Evolutionary conservation across 2,797 vertebrate genomes (phyloP).

Genomic region (Phataginus tetradactyla): DNA sequence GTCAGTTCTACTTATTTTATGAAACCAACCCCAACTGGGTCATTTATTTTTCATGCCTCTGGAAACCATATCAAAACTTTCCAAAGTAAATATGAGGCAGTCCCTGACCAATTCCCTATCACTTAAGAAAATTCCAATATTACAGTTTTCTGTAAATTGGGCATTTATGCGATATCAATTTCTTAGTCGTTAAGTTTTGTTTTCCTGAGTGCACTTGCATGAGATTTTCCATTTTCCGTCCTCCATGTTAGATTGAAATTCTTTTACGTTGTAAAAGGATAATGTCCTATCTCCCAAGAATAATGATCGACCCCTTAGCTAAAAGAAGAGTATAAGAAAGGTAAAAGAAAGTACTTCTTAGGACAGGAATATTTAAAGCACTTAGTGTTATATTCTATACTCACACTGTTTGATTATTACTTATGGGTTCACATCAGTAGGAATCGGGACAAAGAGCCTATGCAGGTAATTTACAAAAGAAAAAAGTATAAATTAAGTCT

Average conservation of each 20-base stretch:
- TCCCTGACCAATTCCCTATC: neutral
- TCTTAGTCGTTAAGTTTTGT: neutral
- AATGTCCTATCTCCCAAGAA: neutral
- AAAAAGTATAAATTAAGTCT: neutral
- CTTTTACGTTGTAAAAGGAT: neutral
- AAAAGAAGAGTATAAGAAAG: slow-evolving; percentile 4
- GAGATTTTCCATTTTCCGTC: neutral
- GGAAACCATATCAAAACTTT: neutral
- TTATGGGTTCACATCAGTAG: neutral
- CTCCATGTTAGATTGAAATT: neutral
- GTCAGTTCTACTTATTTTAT: neutral
- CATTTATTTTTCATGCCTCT: neutral
- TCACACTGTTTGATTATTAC: neutral
- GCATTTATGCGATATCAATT: neutral
- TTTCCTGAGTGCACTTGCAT: neutral
- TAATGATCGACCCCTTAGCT: neutral
- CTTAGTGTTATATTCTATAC: neutral
- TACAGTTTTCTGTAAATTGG: neutral
- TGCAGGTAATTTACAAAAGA: neutral
- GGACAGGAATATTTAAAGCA: neutral
- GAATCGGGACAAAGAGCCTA: neutral
- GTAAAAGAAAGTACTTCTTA: neutral
- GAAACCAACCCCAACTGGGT: neutral
- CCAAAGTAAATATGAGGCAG: neutral
- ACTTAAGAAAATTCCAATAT: neutral